Evolutionary conservation across 2,888 invertebrate genomes (phyloP).

Genomic region (Melikaiella ostensackeni): DNA sequence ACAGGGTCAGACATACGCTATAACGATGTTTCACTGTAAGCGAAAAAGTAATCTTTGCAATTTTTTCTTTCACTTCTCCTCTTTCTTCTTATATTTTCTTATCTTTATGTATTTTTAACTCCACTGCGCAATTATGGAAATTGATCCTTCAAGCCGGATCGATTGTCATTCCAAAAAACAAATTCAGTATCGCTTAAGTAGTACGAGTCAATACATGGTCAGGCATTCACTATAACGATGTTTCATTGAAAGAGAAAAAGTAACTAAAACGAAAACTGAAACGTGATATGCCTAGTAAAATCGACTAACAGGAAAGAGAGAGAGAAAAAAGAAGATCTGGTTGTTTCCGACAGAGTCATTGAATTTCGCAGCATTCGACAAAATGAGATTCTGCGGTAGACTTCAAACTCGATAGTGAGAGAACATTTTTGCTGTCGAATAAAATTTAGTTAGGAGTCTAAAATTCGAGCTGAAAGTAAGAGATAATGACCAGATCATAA

Average conservation of each 20-base stretch:
- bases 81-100: background rate
- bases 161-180: too few species aligned
- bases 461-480: too few species aligned
- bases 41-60: too few species aligned
- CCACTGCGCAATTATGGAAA: too few species aligned
- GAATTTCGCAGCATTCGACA: slow-evolving; percentile 7
- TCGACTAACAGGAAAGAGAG: background rate
- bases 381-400: slow-evolving; percentile 13
- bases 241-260: background rate
- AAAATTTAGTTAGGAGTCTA: background rate
- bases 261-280: background rate
- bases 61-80: background rate
- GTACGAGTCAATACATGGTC: background rate
- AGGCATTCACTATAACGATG: background rate
- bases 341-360: slow-evolving; percentile 26
- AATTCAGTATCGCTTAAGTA: background rate
- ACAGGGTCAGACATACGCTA: too few species aligned
- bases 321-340: background rate
- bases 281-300: background rate
- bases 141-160: too few species aligned
- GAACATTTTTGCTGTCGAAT: background rate
- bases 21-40: too few species aligned
- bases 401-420: background rate
- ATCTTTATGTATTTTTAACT: too few species aligned
- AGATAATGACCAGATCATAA: too few species aligned